A percentile compares a stretch with the other conserved stretches of the same genome.
These are phyloP conservation scores for Otocyon megalotis DNA, from an alignment of 2,113 vertebrate genomes.

Conservation along the genomic window DNA sequence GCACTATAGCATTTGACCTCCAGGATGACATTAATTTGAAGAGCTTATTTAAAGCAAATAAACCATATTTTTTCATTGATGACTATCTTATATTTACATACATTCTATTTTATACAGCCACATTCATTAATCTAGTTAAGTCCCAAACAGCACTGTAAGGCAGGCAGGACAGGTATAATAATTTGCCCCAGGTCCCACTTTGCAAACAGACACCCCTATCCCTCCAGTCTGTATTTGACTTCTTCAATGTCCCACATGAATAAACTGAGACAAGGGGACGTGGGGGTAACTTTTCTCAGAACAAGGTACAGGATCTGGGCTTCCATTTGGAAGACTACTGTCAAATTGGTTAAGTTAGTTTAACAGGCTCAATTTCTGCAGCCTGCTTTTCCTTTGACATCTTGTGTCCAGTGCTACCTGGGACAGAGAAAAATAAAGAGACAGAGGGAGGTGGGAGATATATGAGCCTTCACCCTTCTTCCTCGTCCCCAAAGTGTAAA, in stretches of 20 bases:
- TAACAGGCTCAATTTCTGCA: not conserved
- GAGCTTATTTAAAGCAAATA: constrained; percentile 65
- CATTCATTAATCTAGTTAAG: constrained; percentile 5
- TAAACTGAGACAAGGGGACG: not conserved
- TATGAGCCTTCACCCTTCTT: not conserved
- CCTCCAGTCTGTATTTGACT: not conserved
- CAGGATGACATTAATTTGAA: constrained; percentile 61
- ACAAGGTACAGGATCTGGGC: not conserved
- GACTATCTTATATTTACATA: constrained; percentile 12
- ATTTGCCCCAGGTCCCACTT: not conserved
- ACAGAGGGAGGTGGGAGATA: not conserved
- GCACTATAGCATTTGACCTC: constrained; percentile 38
- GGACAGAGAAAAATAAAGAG: not conserved
- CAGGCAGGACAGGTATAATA: not conserved
- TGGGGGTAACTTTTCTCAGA: not conserved
- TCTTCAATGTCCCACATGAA: not conserved
- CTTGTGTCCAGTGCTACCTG: not conserved
- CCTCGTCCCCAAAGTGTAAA: not conserved
- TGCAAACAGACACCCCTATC: not conserved
- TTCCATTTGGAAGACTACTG: not conserved
- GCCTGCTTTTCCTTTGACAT: not conserved
- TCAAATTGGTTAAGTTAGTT: not conserved
- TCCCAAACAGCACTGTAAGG: not conserved
- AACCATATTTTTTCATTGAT: constrained; percentile 57
- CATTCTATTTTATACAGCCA: not conserved